Percentiles rank a stretch among this genome's conserved stretches.
Conservation (phyloP, 2,888 invertebrate species). For the Resseliella maxima region DNA sequence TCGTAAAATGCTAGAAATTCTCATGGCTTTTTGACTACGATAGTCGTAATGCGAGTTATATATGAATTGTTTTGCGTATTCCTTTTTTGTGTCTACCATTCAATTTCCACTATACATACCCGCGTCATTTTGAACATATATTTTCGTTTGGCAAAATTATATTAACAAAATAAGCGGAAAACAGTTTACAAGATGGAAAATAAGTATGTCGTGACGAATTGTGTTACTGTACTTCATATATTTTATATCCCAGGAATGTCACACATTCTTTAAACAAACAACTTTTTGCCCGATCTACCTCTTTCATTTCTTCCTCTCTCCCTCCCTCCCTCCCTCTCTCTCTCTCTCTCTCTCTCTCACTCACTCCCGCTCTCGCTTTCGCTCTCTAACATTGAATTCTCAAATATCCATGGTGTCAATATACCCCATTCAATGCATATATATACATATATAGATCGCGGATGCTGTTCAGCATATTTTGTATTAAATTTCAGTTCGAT, state of each 20-base stretch:
- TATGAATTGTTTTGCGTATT: too few relatives aligned
- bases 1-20: too few relatives aligned
- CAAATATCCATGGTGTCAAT: neutral
- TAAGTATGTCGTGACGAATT: neutral
- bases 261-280: slow-evolving; percentile 27
- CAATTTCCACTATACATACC: neutral
- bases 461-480: neutral
- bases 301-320: too few relatives aligned
- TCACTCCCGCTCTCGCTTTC: neutral
- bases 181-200: neutral
- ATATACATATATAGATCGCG: neutral
- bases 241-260: slow-evolving; percentile 32
- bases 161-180: slow-evolving; percentile 1
- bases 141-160: neutral
- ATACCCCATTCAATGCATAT: neutral
- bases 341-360: too few relatives aligned
- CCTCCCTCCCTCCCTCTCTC: neutral
- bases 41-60: neutral
- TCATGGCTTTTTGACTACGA: too few relatives aligned
- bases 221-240: slow-evolving; percentile 1
- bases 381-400: neutral
- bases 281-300: neutral
- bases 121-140: neutral
- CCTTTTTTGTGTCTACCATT: too few relatives aligned
- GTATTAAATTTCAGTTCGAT: neutral